Conservation (phyloP, 2,797 vertebrate genomes). For the Hylomyscus alleni region DNA sequence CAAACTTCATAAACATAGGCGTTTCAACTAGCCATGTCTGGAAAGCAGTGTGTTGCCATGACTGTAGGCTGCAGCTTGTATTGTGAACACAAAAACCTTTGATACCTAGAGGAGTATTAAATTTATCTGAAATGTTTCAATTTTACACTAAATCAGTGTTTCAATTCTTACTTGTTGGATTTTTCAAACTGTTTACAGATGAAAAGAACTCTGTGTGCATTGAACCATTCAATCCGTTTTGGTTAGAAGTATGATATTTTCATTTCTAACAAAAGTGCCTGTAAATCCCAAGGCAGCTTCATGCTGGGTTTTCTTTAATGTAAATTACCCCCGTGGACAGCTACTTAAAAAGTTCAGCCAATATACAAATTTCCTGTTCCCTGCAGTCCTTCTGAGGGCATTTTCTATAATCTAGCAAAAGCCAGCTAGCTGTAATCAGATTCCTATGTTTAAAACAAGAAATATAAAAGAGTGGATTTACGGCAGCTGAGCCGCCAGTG, state of each 20-base stretch:
- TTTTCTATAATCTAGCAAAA: slow-evolving; percentile 77
- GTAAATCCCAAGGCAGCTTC: slow-evolving; percentile 76
- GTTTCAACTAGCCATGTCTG: slow-evolving; percentile 9
- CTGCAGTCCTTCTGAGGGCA: slow-evolving; percentile 66
- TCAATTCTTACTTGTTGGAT: slow-evolving; percentile 85
- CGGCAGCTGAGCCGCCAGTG: neutral
- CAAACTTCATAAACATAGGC: slow-evolving; percentile 16
- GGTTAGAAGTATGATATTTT: slow-evolving; percentile 81
- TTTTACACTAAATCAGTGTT: slow-evolving; percentile 85
- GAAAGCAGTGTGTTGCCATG: neutral
- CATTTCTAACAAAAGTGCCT: slow-evolving; percentile 80
- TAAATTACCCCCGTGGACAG: slow-evolving; percentile 76
- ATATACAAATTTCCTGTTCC: slow-evolving; percentile 75
- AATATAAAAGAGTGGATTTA: slow-evolving; percentile 73
- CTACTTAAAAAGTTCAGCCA: slow-evolving; percentile 79
- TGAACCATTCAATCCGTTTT: slow-evolving; percentile 85
- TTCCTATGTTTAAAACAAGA: slow-evolving; percentile 79
- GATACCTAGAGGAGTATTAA: slow-evolving; percentile 75
- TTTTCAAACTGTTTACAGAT: slow-evolving; percentile 85
- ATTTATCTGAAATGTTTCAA: slow-evolving; percentile 82
- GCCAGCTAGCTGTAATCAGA: slow-evolving; percentile 62
- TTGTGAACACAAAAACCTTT: slow-evolving; percentile 79
- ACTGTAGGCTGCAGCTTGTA: slow-evolving; percentile 76
- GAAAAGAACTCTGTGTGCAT: slow-evolving; percentile 83
- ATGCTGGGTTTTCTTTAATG: slow-evolving; percentile 80